Evolutionary conservation across 1,140 invertebrate species (phyloP), one percentile per base, ranked within the genome.

Genomic region (Lepidotrigona ventralis): DNA sequence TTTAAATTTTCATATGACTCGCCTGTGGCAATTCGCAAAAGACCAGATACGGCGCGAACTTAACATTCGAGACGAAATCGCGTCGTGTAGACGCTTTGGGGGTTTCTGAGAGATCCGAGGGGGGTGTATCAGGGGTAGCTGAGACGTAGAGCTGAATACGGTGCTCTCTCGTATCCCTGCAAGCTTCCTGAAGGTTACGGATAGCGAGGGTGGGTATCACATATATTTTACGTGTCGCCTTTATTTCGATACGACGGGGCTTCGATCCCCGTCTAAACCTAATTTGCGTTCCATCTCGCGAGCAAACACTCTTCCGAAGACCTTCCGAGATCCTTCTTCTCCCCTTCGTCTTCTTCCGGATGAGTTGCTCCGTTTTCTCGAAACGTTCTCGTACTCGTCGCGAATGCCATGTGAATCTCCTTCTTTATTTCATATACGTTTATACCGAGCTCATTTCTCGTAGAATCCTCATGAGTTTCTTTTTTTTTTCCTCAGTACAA

Each of bases 221-320:
- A 83, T 92, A 92, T 91, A 92, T 92, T 92, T 92, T 91, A 93
- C 90, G 90, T 90, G 90, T 86, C 85, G 90, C 91, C 89, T 93
- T 93, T 93, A 93, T 92, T 93, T 93, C 92, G 92, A 93, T 93
- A 93, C 91, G 83, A 86, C 83, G 82, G 78, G 89, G 88, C 83
- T 92, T 92, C 90, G 90, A 93, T 93, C 90, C 90, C 90, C 86
- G 88, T 90, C 88, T 86, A 93, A 93, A 93, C 91, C 91, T 93
- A 93, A 93, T 93, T 93, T 93, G 93, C 93, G 89, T 93, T 93
- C 91, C 92, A 93, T 93, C 87, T 92, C 90, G 86, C 91, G 90
- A 92, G 91, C 91, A 93, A 93, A 93, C 91, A 92, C 91, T 92
- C 89, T 81, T 81, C n/a, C 78, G 72, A 81, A 78, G 84, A 79